Conservation (phyloP, 1,140 invertebrate genomes). For the Onthophagus taurus region DNA sequence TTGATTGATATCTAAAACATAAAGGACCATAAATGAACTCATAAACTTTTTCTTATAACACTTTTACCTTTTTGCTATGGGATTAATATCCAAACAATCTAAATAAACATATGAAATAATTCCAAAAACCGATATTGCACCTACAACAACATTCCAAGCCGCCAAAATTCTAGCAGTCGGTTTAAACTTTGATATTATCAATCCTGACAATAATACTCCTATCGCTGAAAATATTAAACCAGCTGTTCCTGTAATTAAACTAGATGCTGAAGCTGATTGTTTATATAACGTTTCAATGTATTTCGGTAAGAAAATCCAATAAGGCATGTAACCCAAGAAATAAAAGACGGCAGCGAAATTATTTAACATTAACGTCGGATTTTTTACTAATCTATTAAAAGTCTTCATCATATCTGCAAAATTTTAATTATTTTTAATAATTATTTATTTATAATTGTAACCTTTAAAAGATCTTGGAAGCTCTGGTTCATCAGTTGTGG, state of each 20-base stretch:
- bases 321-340: slow-evolving; percentile 61
- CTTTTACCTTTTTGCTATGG: slow-evolving; percentile 35
- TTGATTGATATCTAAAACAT: slow-evolving; percentile 37
- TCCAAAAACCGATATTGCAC: slow-evolving; percentile 51
- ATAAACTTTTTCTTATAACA: not conserved
- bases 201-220: slow-evolving; percentile 58
- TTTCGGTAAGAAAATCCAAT: slow-evolving; percentile 67
- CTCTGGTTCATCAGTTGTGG: slow-evolving; percentile 35
- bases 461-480: slow-evolving; percentile 32
- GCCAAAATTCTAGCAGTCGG: slow-evolving; percentile 58
- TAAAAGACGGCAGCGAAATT: slow-evolving; percentile 59
- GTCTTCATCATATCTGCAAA: slow-evolving; percentile 49
- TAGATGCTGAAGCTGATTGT: slow-evolving; percentile 59
- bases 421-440: not conserved
- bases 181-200: slow-evolving; percentile 58
- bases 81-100: slow-evolving; percentile 53
- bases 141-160: slow-evolving; percentile 63
- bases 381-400: slow-evolving; percentile 51
- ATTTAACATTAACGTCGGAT: slow-evolving; percentile 58
- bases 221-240: slow-evolving; percentile 63
- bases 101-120: slow-evolving; percentile 59
- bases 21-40: not conserved
- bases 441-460: no score
- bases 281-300: slow-evolving; percentile 68
- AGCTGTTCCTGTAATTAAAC: slow-evolving; percentile 58